Percentiles rank a stretch among this genome's conserved stretches.
These are phyloP conservation scores for Babyrousa celebensis DNA, from an alignment of 2,797 vertebrate species.

Conservation along the genomic window DNA sequence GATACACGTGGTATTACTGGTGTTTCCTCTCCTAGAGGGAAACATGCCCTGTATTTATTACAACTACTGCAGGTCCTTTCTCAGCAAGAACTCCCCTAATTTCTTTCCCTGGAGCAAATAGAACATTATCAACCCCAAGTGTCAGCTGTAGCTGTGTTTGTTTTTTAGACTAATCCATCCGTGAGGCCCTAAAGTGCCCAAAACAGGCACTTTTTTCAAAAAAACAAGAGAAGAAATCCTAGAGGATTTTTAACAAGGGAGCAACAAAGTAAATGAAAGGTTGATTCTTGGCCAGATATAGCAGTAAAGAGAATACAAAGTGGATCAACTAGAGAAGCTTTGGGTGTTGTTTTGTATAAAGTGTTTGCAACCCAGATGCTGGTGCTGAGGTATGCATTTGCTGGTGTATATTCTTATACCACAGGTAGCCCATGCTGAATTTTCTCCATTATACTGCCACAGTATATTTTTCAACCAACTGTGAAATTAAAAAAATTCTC, in stretches of 20 bases:
- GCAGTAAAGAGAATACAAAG: constrained; percentile 10
- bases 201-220: neutral
- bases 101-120: constrained; percentile 29
- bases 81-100: neutral
- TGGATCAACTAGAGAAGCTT: neutral
- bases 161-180: constrained; percentile 4
- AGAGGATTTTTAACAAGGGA: constrained; percentile 35
- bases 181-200: neutral
- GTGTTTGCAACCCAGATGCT: neutral
- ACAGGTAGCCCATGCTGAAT: neutral
- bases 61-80: neutral
- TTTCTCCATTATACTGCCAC: constrained; percentile 24
- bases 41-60: neutral
- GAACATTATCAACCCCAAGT: neutral
- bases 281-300: neutral
- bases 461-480: constrained; percentile 80
- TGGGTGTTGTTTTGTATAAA: constrained; percentile 24
- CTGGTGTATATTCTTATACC: neutral
- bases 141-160: neutral
- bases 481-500: constrained; percentile 87
- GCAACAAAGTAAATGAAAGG: constrained; percentile 31
- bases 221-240: neutral
- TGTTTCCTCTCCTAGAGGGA: neutral
- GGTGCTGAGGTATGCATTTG: neutral
- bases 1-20: too few relatives aligned